Base-by-base conservation (phyloP, 2,888 invertebrate species). In the Nomada fabriciana region DNA sequence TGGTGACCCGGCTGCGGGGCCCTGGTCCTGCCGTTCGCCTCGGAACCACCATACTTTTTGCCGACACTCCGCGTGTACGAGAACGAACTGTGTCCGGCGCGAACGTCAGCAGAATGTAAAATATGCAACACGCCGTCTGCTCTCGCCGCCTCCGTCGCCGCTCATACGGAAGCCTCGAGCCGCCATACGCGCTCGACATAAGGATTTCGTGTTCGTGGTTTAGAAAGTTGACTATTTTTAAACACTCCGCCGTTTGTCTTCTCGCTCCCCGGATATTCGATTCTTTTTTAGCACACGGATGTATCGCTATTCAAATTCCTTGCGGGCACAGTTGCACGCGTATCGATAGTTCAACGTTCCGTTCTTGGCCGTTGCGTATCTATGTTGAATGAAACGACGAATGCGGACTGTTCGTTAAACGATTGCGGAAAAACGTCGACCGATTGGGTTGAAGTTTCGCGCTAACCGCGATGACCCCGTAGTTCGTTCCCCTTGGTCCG, bases 61-160 rank as follows among this genome's bases (percentile, higher is more conserved):
- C 87, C 88, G 86, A 90, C 89, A 90, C 90, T 90, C 89, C 88
- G 88, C 89, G 88, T 84, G 79, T 82, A 80, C 80, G 78, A 80
- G 83, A 86, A 86, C 87, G 89, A 88, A 88, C 89, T 85, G 89
- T 83, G 89, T 89, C 89, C 87, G 89, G 88, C 89, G 88, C 87
- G 89, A 90, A 88, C 90, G 89, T 90, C 91, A 89, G 88, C 90
- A 90, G 93, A 93, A 93, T 93, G 89, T 91, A 91, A 92, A 92
- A 93, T 93, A 93, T 93, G 91, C 92, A 92, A 90, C 87, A 80
- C 86, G 84, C 79, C 42, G 71, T 23, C 36, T 71, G 74, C 72
- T 60, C 68, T 47, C 61, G 23, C 47, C 50, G 68, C 61, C 67
- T 53, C 68, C 55, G 43, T 42, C 61, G 11, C 15, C 42, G 13